Base-by-base conservation (phyloP, 2,113 vertebrate genomes). In the Collichthys lucidus region DNA sequence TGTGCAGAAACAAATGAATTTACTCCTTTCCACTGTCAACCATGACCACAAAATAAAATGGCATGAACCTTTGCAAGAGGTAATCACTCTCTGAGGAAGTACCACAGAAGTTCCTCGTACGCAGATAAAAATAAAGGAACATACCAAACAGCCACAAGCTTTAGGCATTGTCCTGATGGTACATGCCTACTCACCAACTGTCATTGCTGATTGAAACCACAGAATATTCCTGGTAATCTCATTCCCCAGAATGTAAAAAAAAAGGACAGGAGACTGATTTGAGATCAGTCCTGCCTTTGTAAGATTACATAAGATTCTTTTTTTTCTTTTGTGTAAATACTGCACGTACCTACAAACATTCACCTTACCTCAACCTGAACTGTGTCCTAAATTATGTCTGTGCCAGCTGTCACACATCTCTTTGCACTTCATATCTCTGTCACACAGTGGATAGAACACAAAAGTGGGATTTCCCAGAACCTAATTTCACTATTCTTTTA, bases 151-250 rank as follows among this genome's bases (percentile, higher is more conserved):
- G 56, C 61, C 26, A 49, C 71, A 44, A 24, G 68, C 64, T 77
- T 82, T 79, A 79, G 79, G 47, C 70, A 75, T 74, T 80, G 88
- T 85, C 73, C 83, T 75, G 61, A 80, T 77, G 76, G 74, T 47
- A 11, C 53, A 77, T 80, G n/a, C 86, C 89, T 65, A 87, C 88
- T 89, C 80, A 86, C 81, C 83, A 87, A 90, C 85, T 89, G 86
- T 74, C 83, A 67, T 11, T 12, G 50, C 64, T 80, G 75, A 82
- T 78, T 79, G 81, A 84, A 80, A 64, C 73, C 53, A 69, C 77
- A 65, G 19, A 79, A 71, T 80, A 67, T 64, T 82, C 26, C 61
- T 64, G 50, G 60, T 80, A 50, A 68, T 78, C 49, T 87, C 35
- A 20, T 77, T 66, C 17, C 31, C n/a, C 26, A 29, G 15, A 35